phyloP scores from a whole-genome alignment of 2,888 invertebrate species.

The Noctua janthina region DNA sequence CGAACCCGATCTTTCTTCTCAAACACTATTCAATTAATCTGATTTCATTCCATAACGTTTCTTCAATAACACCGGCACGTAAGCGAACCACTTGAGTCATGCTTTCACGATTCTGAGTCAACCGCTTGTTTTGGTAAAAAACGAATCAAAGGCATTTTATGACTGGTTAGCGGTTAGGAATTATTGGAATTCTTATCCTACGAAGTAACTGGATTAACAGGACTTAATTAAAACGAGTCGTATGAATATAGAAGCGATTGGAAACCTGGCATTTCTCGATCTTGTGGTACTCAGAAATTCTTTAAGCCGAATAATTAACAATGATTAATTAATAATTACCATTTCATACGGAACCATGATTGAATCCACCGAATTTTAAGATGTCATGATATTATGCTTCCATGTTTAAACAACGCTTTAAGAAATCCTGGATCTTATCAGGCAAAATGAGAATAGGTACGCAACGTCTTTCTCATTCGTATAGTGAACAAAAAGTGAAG shows the following conservation, averaged over 20 bases:
- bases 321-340: no score
- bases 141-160: conserved; percentile 59
- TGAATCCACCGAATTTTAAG: no score
- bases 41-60: conserved; percentile 41
- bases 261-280: background rate
- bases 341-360: no score
- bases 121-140: conserved; percentile 70
- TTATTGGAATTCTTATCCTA: conserved; percentile 67
- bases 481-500: no score
- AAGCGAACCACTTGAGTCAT: conserved; percentile 68
- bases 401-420: no score
- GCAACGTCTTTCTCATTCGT: no score
- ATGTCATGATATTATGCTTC: no score
- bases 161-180: conserved; percentile 64
- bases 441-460: no score
- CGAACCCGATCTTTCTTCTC: background rate
- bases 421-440: no score
- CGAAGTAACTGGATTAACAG: conserved; percentile 21
- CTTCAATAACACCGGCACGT: conserved; percentile 44
- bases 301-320: no score
- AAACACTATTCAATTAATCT: conserved; percentile 27
- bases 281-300: background rate
- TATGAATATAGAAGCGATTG: background rate
- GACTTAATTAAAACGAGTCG: conserved; percentile 14
- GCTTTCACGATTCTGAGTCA: conserved; percentile 73